These are phyloP conservation scores for Diploptera punctata DNA, from an alignment of 2,888 invertebrate genomes.

Conservation along the genomic window DNA sequence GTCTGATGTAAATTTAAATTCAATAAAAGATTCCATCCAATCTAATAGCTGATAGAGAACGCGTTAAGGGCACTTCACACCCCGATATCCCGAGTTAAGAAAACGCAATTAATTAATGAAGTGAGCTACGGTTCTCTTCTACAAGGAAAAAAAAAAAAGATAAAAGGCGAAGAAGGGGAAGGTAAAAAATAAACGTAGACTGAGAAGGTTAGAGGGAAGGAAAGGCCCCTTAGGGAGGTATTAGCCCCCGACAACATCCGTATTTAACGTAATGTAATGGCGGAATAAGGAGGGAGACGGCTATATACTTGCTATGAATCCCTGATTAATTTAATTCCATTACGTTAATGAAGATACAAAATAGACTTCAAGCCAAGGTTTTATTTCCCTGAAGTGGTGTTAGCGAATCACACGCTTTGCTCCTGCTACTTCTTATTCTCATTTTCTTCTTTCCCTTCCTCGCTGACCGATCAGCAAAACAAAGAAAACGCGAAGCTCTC, in stretches of 20 bases:
- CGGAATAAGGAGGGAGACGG: conserved; percentile 24
- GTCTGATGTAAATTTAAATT: conserved; percentile 13
- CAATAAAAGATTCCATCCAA: not conserved
- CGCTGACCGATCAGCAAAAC: not conserved
- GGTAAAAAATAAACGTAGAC: conserved; percentile 22
- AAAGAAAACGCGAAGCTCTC: not conserved
- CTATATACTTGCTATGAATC: conserved; percentile 37
- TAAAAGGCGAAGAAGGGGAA: not conserved
- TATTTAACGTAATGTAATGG: conserved; percentile 45
- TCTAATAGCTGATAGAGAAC: conserved; percentile 7
- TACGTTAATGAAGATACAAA: conserved; percentile 63
- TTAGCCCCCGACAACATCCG: conserved; percentile 43
- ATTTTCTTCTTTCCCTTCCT: not conserved
- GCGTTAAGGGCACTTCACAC: conserved; percentile 3
- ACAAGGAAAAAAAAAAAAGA: conserved; percentile 21
- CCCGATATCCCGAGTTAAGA: conserved; percentile 37
- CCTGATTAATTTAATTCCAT: conserved; percentile 63
- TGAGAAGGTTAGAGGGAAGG: conserved; percentile 23
- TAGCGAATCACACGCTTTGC: conserved; percentile 6
- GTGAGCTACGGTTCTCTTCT: conserved; percentile 38
- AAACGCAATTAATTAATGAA: conserved; percentile 46
- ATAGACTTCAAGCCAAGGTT: conserved; percentile 49
- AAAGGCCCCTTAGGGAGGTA: conserved; percentile 40
- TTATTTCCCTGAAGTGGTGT: conserved; percentile 41
- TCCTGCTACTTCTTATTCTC: not conserved